Evolutionary conservation across 2,888 invertebrate genomes (phyloP).

Genomic region (Acleris sparsana): DNA sequence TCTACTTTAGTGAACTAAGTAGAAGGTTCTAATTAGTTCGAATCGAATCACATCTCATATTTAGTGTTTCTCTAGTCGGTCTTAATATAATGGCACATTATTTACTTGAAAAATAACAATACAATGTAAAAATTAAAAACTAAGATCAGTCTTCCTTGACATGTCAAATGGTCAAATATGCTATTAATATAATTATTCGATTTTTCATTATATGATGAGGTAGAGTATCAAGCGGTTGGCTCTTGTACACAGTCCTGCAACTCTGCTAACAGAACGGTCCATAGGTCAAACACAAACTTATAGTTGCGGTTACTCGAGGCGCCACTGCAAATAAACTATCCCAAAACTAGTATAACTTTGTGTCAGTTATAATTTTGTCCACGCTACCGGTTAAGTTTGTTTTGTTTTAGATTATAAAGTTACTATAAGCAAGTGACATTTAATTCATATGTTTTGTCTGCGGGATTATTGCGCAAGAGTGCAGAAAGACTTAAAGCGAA

Average conservation of each 20-base stretch:
- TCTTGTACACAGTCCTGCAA: neutral
- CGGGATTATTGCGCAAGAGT: conserved; percentile 7
- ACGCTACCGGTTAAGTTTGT: neutral
- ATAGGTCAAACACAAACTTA: conserved; percentile 13
- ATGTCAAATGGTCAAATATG: too few species aligned
- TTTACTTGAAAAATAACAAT: too few species aligned
- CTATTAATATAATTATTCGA: too few species aligned
- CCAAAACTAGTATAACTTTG: neutral
- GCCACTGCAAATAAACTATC: neutral
- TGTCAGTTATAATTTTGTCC: conserved; percentile 3
- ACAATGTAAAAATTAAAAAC: too few species aligned
- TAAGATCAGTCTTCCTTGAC: too few species aligned
- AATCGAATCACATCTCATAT: too few species aligned
- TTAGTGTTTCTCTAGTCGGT: too few species aligned
- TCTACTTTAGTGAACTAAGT: too few species aligned
- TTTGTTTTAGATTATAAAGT: neutral
- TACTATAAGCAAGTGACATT: conserved; percentile 16
- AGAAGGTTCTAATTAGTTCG: too few species aligned
- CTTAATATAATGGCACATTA: too few species aligned
- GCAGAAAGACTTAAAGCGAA: neutral
- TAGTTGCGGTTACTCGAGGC: neutral
- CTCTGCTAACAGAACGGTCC: conserved; percentile 14
- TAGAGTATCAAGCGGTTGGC: too few species aligned
- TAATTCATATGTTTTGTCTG: conserved; percentile 11
- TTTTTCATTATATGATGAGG: too few species aligned